Base-by-base conservation (phyloP, 2,797 vertebrate species). In the Parotocinclus haroldoi region DNA sequence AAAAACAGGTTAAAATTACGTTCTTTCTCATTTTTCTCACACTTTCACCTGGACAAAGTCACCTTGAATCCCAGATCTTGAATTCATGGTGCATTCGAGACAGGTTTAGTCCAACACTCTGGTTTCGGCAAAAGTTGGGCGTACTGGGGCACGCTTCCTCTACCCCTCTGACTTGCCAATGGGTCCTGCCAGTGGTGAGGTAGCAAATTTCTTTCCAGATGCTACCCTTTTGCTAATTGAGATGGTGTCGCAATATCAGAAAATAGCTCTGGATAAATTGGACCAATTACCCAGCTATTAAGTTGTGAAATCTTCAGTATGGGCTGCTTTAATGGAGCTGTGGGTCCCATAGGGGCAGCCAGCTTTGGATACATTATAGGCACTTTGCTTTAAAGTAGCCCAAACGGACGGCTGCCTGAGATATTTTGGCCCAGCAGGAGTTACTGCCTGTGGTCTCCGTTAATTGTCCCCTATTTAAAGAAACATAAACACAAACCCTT, bases 401-500 rank as follows among this genome's bases (percentile, higher is more conserved):
- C 39, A 58, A 59, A 58, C 27, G 52, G 65, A 58, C 27, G 52
- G 65, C 44, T 62, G 51, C 16, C 40, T 62, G 49, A 50, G 49
- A 57, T 56, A 58, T 48, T 69, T 49, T 51, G 57, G 61, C 52
- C 61, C 68, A 62, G 49, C n/a, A 66, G 39, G 38, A 59, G 18
- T 45, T 63, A 45, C 36, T 58, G 58, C 55, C 63, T 76, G 68
- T 58, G 70, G 73, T 65, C 51, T 63, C 36, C 1, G 27, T n/a
- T 76, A 76, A 80, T 63, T 66, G 71, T 57, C 54, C 58, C 45
- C 61, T 42, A 56, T 79, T 71, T 64, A 71, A 74, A 46, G 71
- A 9, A 27, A 51, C 48, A 72, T 52, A 17, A 71, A 48, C 69
- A 73, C 51, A 39, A 16, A 44, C 49, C 51, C 53, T 72, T 63